Evolutionary conservation across 2,888 invertebrate genomes (phyloP).

Genomic region (Fabriciana adippe): DNA sequence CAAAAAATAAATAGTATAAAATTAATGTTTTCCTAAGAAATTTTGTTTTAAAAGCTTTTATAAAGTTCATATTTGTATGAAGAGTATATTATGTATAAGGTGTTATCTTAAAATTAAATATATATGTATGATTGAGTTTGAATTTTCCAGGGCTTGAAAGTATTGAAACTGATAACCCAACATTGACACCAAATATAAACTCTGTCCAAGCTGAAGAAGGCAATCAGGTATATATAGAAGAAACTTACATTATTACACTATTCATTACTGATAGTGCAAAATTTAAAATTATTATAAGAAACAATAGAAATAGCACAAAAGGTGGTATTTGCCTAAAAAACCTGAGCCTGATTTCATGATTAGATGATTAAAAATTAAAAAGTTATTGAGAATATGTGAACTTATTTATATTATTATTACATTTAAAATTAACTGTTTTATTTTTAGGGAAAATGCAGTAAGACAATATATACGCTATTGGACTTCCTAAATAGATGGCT

Average conservation of each 20-base stretch:
- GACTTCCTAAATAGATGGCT: slow-evolving; percentile 91
- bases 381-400: too few relatives aligned
- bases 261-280: not conserved
- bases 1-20: too few relatives aligned
- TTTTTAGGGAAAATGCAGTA: slow-evolving; percentile 83
- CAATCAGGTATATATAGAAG: slow-evolving; percentile 59
- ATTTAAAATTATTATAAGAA: too few relatives aligned
- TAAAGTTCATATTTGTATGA: too few relatives aligned
- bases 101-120: too few relatives aligned
- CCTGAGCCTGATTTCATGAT: not conserved
- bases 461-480: slow-evolving; percentile 86
- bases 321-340: not conserved
- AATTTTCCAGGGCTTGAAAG: slow-evolving; percentile 60
- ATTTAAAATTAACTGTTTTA: not conserved
- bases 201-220: slow-evolving; percentile 72
- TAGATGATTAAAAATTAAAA: too few relatives aligned
- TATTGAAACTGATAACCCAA: slow-evolving; percentile 54
- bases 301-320: not conserved
- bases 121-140: not conserved
- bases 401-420: too few relatives aligned
- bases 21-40: too few relatives aligned
- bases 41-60: too few relatives aligned
- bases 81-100: too few relatives aligned
- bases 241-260: slow-evolving; percentile 24
- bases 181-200: slow-evolving; percentile 70